Base-by-base conservation (phyloP, 2,888 invertebrate species). In the Thymelicus acteon region DNA sequence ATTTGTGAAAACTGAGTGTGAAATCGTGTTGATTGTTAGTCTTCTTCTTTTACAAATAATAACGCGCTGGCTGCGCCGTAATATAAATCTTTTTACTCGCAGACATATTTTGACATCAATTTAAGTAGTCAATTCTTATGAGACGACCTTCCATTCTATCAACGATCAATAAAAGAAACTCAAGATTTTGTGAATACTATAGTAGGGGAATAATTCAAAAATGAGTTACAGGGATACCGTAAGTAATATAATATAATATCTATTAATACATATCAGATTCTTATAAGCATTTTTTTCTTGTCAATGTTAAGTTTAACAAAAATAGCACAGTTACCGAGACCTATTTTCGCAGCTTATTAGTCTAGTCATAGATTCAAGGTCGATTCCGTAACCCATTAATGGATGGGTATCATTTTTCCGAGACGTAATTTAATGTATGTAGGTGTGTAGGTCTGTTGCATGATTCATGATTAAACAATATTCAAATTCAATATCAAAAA, bases 161-260 rank as follows among this genome's bases (percentile, higher is more conserved):
- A 24, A 54, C 54, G 54, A 54, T 54, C 54, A 54, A 54, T 54
- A 54, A 54, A 24, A 54, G 8, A 24, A 24, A 12, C 19, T 54
- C 24, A 54, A 24, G 24, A 3, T 49, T 54, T 54, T 24, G 24
- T 24, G 54, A 54, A 66, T 7, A 58, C 13, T 13, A 39, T 12
- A 31, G 52, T 52, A 39, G 63, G 15, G 57, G 44, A 40, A 62
- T 57, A 40, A 40, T 13, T 49, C 57, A n/a, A 87, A 79, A 75
- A 92, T 92, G 91, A 92, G 89, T 81, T 91, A 90, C 81, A 86
- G 91, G 76, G 90, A 91, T 81, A 81, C 90, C 73, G 91, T 92
- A 79, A 91, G 91, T 87, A 81, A 65, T 67, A 64, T 58, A 47
- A 65, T 19, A 52, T 8, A 8, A 52, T 4, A 19, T 12, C 0